A percentile compares a stretch with the other conserved stretches of the same genome.
These are phyloP conservation scores for Ips typographus DNA, from an alignment of 1,140 invertebrate species.

Conservation along the genomic window DNA sequence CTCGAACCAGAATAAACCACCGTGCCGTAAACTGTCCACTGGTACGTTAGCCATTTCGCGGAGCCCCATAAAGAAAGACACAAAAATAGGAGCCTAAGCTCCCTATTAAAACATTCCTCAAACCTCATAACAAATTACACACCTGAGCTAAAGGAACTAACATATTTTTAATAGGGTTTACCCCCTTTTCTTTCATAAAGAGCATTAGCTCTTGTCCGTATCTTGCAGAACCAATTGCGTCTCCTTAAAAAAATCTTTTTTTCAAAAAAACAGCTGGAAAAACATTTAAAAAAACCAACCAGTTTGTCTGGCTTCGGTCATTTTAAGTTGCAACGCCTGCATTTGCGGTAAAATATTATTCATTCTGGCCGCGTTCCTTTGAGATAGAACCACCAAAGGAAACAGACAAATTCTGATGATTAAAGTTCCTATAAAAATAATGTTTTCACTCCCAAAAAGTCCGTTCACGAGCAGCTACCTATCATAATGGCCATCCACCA, in stretches of 20 bases:
- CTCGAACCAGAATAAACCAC: constrained; percentile 91
- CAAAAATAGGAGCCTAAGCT: constrained; percentile 77
- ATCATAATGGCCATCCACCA: constrained; percentile 88
- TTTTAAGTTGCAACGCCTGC: constrained; percentile 74
- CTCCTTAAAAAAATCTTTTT: constrained; percentile 14
- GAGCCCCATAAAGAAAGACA: constrained; percentile 87
- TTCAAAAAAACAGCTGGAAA: neutral
- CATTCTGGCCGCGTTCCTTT: constrained; percentile 76
- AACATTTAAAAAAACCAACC: constrained; percentile 63
- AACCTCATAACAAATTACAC: neutral
- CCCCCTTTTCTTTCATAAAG: constrained; percentile 78
- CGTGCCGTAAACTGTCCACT: constrained; percentile 81
- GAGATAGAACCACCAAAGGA: constrained; percentile 77
- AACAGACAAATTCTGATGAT: constrained; percentile 73
- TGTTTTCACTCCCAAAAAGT: too few relatives aligned
- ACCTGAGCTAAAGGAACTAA: constrained; percentile 81
- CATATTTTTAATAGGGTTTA: constrained; percentile 81
- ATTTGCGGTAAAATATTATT: constrained; percentile 80
- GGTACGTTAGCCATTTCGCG: constrained; percentile 83
- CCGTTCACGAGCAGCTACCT: constrained; percentile 52
- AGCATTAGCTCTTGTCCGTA: constrained; percentile 72
- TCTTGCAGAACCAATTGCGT: constrained; percentile 66
- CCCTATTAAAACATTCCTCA: neutral
- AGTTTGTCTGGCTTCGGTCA: constrained; percentile 76
- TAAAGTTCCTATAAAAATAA: constrained; percentile 65